A percentile compares a stretch with the other conserved stretches of the same genome.
Conservation (phyloP, 2,113 vertebrate genomes). For the Balaenoptera acutorostrata region DNA sequence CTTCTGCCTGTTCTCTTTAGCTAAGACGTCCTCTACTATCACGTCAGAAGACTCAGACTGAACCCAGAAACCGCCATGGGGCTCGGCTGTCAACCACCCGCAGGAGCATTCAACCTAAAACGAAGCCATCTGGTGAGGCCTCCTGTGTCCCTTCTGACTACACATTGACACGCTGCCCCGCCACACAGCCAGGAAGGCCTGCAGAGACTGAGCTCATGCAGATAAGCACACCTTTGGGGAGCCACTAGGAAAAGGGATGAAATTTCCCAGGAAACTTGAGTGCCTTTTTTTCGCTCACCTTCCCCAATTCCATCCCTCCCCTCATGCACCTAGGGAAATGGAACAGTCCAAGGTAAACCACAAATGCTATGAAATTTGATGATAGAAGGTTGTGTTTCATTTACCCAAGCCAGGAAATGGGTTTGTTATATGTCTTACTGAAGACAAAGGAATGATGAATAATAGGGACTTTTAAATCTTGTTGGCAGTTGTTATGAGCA, state of each 20-base stretch:
- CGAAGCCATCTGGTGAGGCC: conserved; percentile 88
- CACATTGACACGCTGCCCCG: not conserved
- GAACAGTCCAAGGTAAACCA: not conserved
- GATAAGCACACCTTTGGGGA: not conserved
- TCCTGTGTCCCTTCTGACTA: not conserved
- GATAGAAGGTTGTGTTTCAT: not conserved
- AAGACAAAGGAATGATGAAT: not conserved
- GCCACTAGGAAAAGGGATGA: not conserved
- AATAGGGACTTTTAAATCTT: not conserved
- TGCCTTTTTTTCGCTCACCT: not conserved
- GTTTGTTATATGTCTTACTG: not conserved
- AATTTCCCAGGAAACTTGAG: not conserved
- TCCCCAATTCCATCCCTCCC: not conserved
- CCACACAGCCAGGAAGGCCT: not conserved
- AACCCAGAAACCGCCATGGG: conserved; percentile 87
- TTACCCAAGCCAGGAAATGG: not conserved
- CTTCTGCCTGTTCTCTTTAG: conserved; percentile 75
- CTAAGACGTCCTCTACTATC: conserved; percentile 94
- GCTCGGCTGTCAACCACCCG: conserved; percentile 95
- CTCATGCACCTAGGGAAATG: not conserved
- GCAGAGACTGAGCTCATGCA: not conserved
- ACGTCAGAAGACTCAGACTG: conserved; percentile 91
- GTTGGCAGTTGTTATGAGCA: not conserved
- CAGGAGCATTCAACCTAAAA: conserved; percentile 95
- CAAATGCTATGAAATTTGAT: not conserved